Percentiles rank a stretch among this genome's conserved stretches.
These are phyloP conservation scores for Coelinius sp. DNA, from an alignment of 2,888 invertebrate genomes.

Conservation along the genomic window DNA sequence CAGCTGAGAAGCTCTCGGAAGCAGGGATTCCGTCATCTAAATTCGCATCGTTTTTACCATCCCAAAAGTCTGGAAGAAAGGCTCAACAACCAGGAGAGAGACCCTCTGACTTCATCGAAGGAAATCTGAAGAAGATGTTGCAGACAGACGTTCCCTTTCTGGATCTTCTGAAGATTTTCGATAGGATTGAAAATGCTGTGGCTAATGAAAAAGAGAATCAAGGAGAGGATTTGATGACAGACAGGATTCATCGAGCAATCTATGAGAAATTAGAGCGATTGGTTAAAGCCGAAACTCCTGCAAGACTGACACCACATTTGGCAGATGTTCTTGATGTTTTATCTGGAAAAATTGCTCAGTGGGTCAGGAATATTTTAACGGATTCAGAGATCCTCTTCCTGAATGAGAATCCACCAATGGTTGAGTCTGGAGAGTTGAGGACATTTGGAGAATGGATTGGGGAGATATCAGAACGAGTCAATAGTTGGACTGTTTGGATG, in stretches of 20 bases:
- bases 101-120: not conserved
- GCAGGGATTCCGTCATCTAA: not conserved
- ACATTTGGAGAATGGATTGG: constrained; percentile 58
- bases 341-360: constrained; percentile 59
- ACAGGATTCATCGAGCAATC: constrained; percentile 59
- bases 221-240: constrained; percentile 51
- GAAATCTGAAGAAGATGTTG: constrained; percentile 37
- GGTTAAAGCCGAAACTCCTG: constrained; percentile 50
- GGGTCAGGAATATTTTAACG: constrained; percentile 53
- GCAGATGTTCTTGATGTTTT: constrained; percentile 53
- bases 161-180: constrained; percentile 56
- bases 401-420: constrained; percentile 50
- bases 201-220: constrained; percentile 49
- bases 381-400: constrained; percentile 52
- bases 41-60: not conserved
- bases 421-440: constrained; percentile 56
- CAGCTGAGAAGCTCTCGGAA: not conserved
- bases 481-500: constrained; percentile 59
- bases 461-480: constrained; percentile 49
- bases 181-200: constrained; percentile 55
- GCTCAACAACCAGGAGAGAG: not conserved
- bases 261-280: constrained; percentile 55
- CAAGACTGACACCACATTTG: constrained; percentile 47
- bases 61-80: not conserved
- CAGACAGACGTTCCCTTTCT: constrained; percentile 58